Evolutionary conservation across 1,140 invertebrate species (phyloP).

Genomic region (Drosophila kohkoa): DNA sequence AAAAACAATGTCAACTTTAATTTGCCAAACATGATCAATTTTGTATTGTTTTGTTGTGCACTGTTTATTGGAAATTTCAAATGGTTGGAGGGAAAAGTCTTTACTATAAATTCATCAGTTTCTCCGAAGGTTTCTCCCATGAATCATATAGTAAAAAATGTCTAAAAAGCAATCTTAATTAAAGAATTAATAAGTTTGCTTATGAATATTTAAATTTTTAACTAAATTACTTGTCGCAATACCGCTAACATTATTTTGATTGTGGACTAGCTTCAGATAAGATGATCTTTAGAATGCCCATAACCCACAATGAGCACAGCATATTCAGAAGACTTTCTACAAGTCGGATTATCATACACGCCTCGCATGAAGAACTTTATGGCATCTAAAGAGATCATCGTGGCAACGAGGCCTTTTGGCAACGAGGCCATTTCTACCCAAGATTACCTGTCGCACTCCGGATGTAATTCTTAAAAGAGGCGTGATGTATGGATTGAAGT

Average conservation of each 20-base stretch:
- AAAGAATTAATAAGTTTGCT: too few relatives aligned
- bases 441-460: background rate
- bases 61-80: background rate
- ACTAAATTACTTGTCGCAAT: conserved; percentile 1
- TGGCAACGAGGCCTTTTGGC: conserved; percentile 1
- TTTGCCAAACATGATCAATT: background rate
- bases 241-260: background rate
- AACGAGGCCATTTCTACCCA: conserved; percentile 9
- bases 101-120: too few relatives aligned
- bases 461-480: background rate
- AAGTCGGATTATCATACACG: background rate
- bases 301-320: conserved; percentile 23
- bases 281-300: background rate
- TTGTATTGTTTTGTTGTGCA: conserved; percentile 1
- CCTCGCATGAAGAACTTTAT: conserved; percentile 9
- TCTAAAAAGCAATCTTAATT: too few relatives aligned
- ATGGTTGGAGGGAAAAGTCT: too few relatives aligned
- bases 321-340: background rate
- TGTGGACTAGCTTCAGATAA: conserved; percentile 16
- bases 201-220: too few relatives aligned
- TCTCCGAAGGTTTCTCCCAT: too few relatives aligned
- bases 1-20: background rate
- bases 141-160: too few relatives aligned
- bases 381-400: conserved; percentile 4
- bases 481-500: background rate